Percentiles rank a stretch among this genome's conserved stretches.
phyloP scores from a whole-genome alignment of 1,140 invertebrate species.

The Heliothis virescens region DNA sequence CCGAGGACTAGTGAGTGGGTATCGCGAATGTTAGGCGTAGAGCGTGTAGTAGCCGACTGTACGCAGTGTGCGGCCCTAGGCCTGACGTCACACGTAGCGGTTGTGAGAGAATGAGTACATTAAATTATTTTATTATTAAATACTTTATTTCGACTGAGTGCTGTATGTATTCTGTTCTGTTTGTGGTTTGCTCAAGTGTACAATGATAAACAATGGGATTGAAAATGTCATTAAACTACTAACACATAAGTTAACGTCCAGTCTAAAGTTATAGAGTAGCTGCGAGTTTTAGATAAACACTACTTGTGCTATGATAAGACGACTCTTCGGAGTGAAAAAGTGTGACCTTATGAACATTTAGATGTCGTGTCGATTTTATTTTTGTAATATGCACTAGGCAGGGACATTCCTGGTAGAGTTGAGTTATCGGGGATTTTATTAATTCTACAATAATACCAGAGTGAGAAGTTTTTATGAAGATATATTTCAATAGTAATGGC shows the following conservation, averaged over 20 bases:
- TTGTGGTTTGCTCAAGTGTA: conserved; percentile 35
- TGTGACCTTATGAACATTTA: conserved; percentile 17
- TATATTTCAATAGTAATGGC: conserved; percentile 4
- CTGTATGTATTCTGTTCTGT: conserved; percentile 31
- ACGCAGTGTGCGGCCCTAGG: neutral
- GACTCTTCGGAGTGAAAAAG: conserved; percentile 5
- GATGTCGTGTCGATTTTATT: conserved; percentile 33
- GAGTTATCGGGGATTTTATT: neutral
- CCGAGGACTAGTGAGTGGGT: conserved; percentile 13
- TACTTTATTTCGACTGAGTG: conserved; percentile 30
- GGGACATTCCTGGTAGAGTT: conserved; percentile 22
- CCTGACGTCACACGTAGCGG: conserved; percentile 8
- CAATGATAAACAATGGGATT: conserved; percentile 25
- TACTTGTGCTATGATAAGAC: neutral
- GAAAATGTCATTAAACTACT: conserved; percentile 32
- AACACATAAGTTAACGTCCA: conserved; percentile 3
- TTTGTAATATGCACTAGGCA: conserved; percentile 16
- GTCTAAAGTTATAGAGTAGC: neutral
- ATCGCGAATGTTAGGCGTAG: neutral
- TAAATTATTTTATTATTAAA: conserved; percentile 38
- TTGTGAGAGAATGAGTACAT: conserved; percentile 32
- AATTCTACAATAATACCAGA: conserved; percentile 4
- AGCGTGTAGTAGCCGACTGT: neutral
- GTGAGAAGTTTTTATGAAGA: neutral
- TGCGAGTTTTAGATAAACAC: neutral